Evolutionary conservation across 2,797 vertebrate genomes (phyloP), one percentile per base, ranked within the genome.

Genomic region (Macroramphosus scolopax): DNA sequence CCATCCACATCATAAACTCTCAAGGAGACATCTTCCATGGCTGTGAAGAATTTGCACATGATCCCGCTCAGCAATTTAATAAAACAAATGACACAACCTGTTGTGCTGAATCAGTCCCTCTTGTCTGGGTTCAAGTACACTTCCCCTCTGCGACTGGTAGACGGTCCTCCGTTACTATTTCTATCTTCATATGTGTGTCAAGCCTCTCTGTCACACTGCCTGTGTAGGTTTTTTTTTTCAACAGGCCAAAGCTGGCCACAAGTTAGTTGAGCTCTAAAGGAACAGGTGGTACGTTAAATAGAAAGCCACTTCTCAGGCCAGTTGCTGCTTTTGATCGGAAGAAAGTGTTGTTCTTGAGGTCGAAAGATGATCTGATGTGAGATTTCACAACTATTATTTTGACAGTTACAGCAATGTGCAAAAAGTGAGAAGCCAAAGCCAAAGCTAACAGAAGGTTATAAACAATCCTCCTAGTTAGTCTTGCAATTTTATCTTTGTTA

Each of bases 131-230:
- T n/a, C n/a, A n/a, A n/a, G n/a, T n/a, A 17, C 32, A 54, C 15
- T 36, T 46, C 31, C 37, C 6, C 2, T 62, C 51, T 65, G 38
- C 26, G 48, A 43, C 43, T 55, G 55, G 53, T 60, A 63, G 46
- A 26, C 60, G 18, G 45, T 50, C 38, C 47, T 25, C 15, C 0
- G 30, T 39, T 53, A 37, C 75, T 81, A 85, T 82, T 85, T 83
- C 72, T 71, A 74, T 80, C 70, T 62, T 41, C 61, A 67, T 74
- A 83, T 75, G 68, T 55, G 64, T 82, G 81, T 78, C 78, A 76
- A 38, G 58, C 56, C 42, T 45, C 14, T 53, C 48, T 47, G 62
- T 63, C 61, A 51, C 51, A 31, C 53, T 20, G 51, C 24, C 38
- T 26, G 43, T 22, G 38, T 25, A 16, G 48, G 15, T n/a, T n/a